Evolutionary conservation across 1,140 invertebrate genomes (phyloP).

Genomic region (Aporrectodea caliginosa): DNA sequence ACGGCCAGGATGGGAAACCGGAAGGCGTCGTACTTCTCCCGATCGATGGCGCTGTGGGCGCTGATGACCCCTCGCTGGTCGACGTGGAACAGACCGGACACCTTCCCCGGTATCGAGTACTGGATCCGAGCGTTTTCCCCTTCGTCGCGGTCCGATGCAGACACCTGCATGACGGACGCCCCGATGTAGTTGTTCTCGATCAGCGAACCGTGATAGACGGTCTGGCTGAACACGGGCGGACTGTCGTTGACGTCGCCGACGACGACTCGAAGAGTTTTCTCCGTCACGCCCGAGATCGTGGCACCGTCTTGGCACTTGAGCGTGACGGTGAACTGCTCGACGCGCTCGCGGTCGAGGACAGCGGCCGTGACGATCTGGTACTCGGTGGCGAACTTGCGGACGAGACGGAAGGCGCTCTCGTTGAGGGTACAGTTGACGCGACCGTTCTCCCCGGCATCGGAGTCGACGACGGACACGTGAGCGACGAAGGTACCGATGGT

Average conservation of each 20-base stretch:
- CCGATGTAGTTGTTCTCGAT: constrained; percentile 55
- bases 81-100: constrained; percentile 17
- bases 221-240: constrained; percentile 72
- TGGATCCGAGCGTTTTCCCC: constrained; percentile 57
- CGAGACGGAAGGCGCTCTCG: constrained; percentile 27
- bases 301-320: constrained; percentile 17
- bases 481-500: not conserved
- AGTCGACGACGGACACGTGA: not conserved
- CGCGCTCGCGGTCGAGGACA: constrained; percentile 22
- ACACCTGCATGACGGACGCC: constrained; percentile 82
- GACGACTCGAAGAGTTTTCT: constrained; percentile 67
- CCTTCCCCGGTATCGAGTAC: constrained; percentile 87
- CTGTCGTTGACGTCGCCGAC: constrained; percentile 87
- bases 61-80: constrained; percentile 20
- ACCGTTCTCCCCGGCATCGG: constrained; percentile 12
- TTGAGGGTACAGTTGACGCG: constrained; percentile 4
- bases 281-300: constrained; percentile 65
- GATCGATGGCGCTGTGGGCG: constrained; percentile 62
- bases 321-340: not conserved
- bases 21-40: constrained; percentile 77
- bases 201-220: constrained; percentile 84
- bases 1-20: constrained; percentile 59
- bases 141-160: constrained; percentile 65
- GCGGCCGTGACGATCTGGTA: constrained; percentile 17
- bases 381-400: constrained; percentile 23